Evolutionary conservation across 1,140 invertebrate species (phyloP).

Genomic region (Lycorma delicatula): DNA sequence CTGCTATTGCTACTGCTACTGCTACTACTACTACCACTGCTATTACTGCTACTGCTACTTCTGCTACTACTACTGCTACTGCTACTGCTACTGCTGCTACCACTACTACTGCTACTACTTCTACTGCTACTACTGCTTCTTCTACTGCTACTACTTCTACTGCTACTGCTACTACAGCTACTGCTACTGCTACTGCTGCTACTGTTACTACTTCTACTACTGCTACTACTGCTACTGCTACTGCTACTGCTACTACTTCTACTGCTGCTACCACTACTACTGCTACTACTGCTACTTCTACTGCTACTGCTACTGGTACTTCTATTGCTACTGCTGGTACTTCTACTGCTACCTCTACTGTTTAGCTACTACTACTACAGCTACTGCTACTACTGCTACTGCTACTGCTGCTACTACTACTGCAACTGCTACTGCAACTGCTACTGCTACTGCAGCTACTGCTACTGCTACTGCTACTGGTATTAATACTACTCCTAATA

Average conservation of each 20-base stretch:
- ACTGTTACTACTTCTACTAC: slow-evolving; percentile 7
- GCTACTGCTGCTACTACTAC: slow-evolving; percentile 6
- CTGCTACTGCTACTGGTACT: slow-evolving; percentile 4
- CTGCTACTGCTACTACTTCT: slow-evolving; percentile 6
- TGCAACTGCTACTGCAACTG: slow-evolving; percentile 1
- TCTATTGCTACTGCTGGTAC: slow-evolving; percentile 1
- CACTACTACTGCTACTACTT: slow-evolving; percentile 6
- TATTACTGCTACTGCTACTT: too few relatives aligned
- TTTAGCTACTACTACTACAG: slow-evolving; percentile 5
- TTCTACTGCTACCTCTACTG: too few relatives aligned
- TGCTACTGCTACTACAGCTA: slow-evolving; percentile 5
- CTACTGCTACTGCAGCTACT: too few relatives aligned
- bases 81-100: too few relatives aligned
- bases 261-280: slow-evolving; percentile 6
- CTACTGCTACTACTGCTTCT: too few relatives aligned
- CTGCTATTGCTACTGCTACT: too few relatives aligned
- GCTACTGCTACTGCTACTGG: too few relatives aligned
- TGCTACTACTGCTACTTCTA: slow-evolving; percentile 6
- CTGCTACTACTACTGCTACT: too few relatives aligned
- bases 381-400: slow-evolving; percentile 7
- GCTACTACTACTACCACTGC: background rate
- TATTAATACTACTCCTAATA: too few relatives aligned
- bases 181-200: slow-evolving; percentile 5
- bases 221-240: slow-evolving; percentile 6
- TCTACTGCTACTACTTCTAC: slow-evolving; percentile 6